Percentiles rank a stretch among this genome's conserved stretches.
phyloP scores from a whole-genome alignment of 1,140 invertebrate genomes.

The Oryzaephilus surinamensis region DNA sequence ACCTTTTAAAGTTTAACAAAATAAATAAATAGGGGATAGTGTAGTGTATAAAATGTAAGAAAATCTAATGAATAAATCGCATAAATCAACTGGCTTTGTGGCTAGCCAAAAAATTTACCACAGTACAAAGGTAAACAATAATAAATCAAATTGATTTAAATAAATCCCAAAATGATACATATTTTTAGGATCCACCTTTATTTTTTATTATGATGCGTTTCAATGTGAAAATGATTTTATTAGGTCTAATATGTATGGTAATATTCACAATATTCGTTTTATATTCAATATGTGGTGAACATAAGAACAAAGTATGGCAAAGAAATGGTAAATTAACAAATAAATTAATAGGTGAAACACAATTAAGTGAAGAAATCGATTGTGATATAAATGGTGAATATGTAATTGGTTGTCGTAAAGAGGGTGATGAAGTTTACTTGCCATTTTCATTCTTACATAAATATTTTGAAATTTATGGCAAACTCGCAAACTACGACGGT shows the following conservation, averaged over 20 bases:
- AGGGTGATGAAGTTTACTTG: constrained; percentile 80
- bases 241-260: constrained; percentile 38
- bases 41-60: constrained; percentile 17
- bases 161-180: constrained; percentile 1
- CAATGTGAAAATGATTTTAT: constrained; percentile 43
- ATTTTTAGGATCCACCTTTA: constrained; percentile 31
- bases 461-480: constrained; percentile 89
- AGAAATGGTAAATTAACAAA: constrained; percentile 22
- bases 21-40: no score
- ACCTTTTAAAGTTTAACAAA: no score
- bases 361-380: constrained; percentile 65
- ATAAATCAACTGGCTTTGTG: constrained; percentile 14
- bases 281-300: constrained; percentile 45
- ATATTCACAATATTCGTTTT: constrained; percentile 41
- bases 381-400: constrained; percentile 87
- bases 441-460: constrained; percentile 88
- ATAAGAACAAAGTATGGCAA: constrained; percentile 26
- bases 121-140: constrained; percentile 18
- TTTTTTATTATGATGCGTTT: constrained; percentile 46
- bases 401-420: constrained; percentile 69
- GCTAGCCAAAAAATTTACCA: constrained; percentile 20
- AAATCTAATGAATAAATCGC: constrained; percentile 22
- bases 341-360: constrained; percentile 25
- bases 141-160: neutral
- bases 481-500: constrained; percentile 56